Evolutionary conservation across 1,140 invertebrate species (phyloP).

Genomic region (Bombus difficillimus): DNA sequence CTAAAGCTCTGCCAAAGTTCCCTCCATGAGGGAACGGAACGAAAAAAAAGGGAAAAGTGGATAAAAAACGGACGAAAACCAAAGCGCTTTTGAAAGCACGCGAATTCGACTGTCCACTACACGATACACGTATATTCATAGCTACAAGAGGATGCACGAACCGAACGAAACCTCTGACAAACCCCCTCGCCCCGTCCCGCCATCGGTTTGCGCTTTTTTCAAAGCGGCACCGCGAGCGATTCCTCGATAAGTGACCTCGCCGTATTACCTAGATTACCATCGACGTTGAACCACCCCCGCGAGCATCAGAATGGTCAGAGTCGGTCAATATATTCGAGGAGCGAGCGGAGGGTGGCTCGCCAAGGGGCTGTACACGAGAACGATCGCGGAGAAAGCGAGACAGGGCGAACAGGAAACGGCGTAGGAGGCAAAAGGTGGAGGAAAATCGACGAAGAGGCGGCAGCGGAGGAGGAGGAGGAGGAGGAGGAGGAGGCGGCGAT

Average conservation of each 20-base stretch:
- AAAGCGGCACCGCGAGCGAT: conserved; percentile 21
- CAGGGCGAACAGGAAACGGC: conserved; percentile 45
- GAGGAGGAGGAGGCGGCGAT: conserved; percentile 59
- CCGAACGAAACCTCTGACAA: not conserved
- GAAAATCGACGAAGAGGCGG: conserved; percentile 32
- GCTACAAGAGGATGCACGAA: not conserved
- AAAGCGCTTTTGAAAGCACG: not conserved
- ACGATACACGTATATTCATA: not conserved
- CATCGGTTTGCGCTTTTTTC: conserved; percentile 25
- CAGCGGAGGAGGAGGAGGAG: conserved; percentile 50
- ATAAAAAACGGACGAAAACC: not conserved
- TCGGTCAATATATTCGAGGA: conserved; percentile 76
- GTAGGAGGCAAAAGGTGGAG: conserved; percentile 57
- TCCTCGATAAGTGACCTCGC: conserved; percentile 64
- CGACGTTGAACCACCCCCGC: conserved; percentile 46
- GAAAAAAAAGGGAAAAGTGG: too few relatives aligned
- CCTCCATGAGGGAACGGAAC: not conserved
- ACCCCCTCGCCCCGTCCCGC: not conserved
- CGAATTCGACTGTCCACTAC: not conserved
- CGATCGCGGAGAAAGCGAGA: conserved; percentile 45
- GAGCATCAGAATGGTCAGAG: conserved; percentile 66
- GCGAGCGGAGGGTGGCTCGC: conserved; percentile 43
- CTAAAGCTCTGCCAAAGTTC: too few relatives aligned
- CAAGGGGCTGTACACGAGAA: conserved; percentile 47
- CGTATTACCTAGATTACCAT: conserved; percentile 73